Conservation (phyloP, 2,888 invertebrate species). For the Gisinianus flammeolus region DNA sequence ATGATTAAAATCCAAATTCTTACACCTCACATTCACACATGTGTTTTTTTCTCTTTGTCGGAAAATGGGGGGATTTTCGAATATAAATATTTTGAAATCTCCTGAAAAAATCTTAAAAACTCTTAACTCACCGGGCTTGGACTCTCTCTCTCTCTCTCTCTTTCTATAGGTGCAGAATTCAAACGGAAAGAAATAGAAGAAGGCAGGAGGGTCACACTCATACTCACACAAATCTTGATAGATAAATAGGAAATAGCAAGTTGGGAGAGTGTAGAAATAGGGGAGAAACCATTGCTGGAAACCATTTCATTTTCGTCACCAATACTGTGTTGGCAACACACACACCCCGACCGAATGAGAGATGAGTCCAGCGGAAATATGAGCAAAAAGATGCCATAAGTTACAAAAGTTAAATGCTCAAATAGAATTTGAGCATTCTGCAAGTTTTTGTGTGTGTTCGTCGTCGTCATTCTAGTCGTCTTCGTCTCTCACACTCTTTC, state of each 20-base stretch:
- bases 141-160: too few species aligned
- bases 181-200: too few species aligned
- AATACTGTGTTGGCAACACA: neutral
- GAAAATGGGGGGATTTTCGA: too few species aligned
- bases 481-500: neutral
- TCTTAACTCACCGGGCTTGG: too few species aligned
- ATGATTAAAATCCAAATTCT: conserved; percentile 20
- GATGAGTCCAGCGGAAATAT: conserved; percentile 35
- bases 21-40: neutral
- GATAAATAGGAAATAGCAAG: conserved; percentile 8
- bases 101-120: too few species aligned
- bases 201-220: too few species aligned
- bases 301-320: neutral
- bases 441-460: conserved; percentile 5
- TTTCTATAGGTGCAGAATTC: too few species aligned
- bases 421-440: conserved; percentile 35
- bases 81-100: too few species aligned
- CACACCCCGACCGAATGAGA: neutral
- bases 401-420: conserved; percentile 35
- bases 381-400: conserved; percentile 33
- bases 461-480: too few species aligned
- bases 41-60: too few species aligned
- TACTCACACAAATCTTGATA: too few species aligned
- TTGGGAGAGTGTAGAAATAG: neutral
- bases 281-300: neutral